phyloP scores from a whole-genome alignment of 2,888 invertebrate species.

The Papilio protenor region DNA sequence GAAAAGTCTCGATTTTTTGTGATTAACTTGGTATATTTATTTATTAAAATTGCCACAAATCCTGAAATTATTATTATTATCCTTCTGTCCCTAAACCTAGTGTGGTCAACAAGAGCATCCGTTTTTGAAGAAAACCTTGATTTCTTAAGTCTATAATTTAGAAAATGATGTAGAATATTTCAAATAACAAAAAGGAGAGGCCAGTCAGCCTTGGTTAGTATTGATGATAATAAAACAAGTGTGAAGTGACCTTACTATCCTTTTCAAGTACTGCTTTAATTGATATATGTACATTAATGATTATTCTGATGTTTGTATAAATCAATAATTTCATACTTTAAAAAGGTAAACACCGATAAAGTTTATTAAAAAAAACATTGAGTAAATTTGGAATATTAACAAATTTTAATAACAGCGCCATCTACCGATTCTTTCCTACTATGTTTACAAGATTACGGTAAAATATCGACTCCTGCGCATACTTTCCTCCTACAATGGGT shows the following conservation, averaged over 20 bases:
- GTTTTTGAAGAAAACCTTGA: background rate
- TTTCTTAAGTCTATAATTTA: background rate
- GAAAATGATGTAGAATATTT: background rate
- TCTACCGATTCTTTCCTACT: background rate
- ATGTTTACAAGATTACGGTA: background rate
- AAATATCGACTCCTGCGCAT: background rate
- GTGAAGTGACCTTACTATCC: conserved; percentile 29
- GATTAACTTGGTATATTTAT: background rate
- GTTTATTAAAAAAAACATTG: background rate
- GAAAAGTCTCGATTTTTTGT: background rate
- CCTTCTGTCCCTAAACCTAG: background rate
- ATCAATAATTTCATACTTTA: background rate
- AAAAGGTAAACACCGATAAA: background rate
- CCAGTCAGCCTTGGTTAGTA: conserved; percentile 15
- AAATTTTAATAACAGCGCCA: background rate
- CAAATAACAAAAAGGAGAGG: conserved; percentile 4
- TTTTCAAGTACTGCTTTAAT: conserved; percentile 2
- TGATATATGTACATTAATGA: conserved; percentile 12
- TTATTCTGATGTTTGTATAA: background rate
- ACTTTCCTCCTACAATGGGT: background rate
- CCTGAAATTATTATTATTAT: background rate
- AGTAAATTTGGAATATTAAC: background rate
- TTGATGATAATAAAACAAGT: conserved; percentile 24
- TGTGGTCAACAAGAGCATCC: too few species aligned
- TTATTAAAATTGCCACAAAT: background rate